Conservation (phyloP, 2,888 invertebrate species). For the Pterostichus niger region DNA sequence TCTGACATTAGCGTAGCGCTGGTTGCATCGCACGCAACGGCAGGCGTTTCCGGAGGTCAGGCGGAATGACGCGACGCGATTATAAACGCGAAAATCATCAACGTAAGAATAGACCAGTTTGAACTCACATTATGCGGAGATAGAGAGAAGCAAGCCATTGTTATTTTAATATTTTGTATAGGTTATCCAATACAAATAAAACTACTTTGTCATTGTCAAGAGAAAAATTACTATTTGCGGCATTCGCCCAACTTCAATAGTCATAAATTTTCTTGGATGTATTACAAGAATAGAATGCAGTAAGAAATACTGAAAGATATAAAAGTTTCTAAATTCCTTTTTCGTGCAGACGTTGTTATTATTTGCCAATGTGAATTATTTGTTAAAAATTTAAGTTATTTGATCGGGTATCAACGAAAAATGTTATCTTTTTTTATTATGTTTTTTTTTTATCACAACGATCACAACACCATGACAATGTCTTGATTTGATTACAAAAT, state of each 20-base stretch:
- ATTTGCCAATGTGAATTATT: no score
- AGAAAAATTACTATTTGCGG: slow-evolving; percentile 1
- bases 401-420: no score
- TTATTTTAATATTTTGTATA: slow-evolving; percentile 5
- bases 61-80: background rate
- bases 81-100: slow-evolving; percentile 15
- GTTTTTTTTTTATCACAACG: no score
- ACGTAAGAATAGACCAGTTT: slow-evolving; percentile 3
- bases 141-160: background rate
- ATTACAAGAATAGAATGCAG: slow-evolving; percentile 5
- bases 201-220: background rate
- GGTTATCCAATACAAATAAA: slow-evolving; percentile 1
- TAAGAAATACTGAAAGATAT: background rate
- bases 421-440: no score
- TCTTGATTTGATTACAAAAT: background rate
- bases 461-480: no score
- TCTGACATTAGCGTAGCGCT: background rate
- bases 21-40: background rate
- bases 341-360: background rate
- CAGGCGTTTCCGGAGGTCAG: slow-evolving; percentile 35
- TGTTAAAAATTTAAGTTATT: no score
- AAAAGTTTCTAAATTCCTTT: background rate
- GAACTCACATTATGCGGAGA: background rate
- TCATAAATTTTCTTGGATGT: background rate
- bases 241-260: background rate